These are phyloP conservation scores for Plemyria rubiginata DNA, from an alignment of 2,888 invertebrate species.

Conservation along the genomic window DNA sequence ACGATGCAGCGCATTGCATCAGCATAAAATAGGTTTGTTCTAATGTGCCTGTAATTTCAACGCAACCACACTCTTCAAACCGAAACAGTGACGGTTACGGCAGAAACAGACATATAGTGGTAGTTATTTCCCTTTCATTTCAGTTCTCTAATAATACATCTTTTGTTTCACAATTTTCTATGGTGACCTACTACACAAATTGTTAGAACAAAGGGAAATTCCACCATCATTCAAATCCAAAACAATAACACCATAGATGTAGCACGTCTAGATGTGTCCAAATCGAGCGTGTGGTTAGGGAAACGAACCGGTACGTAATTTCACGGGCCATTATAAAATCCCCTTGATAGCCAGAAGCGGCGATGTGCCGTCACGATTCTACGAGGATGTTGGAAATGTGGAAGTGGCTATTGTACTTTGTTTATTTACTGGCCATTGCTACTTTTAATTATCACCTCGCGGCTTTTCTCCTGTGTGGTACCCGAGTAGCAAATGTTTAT, in stretches of 20 bases:
- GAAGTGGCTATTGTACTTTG: constrained; percentile 18
- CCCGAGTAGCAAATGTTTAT: too few relatives aligned
- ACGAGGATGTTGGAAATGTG: constrained; percentile 34
- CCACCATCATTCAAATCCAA: constrained; percentile 19
- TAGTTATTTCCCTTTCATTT: too few relatives aligned
- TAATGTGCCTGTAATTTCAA: too few relatives aligned
- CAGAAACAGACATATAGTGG: too few relatives aligned
- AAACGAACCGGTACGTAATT: constrained; percentile 61
- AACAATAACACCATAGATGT: constrained; percentile 43
- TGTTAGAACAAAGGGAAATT: not conserved
- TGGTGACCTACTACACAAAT: too few relatives aligned
- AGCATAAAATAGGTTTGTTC: too few relatives aligned
- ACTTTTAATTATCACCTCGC: not conserved
- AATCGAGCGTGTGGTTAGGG: constrained; percentile 52
- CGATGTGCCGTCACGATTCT: constrained; percentile 50
- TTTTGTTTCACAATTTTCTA: too few relatives aligned
- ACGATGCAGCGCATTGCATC: too few relatives aligned
- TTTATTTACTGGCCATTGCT: not conserved
- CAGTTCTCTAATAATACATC: too few relatives aligned
- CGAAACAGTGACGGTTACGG: too few relatives aligned
- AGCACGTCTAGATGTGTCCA: constrained; percentile 56
- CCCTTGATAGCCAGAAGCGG: constrained; percentile 50
- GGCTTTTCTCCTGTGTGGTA: not conserved
- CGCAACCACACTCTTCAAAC: too few relatives aligned
- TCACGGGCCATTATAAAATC: constrained; percentile 53